These are phyloP conservation scores for Dissostichus mawsoni DNA, from an alignment of 2,113 vertebrate species.

Conservation along the genomic window DNA sequence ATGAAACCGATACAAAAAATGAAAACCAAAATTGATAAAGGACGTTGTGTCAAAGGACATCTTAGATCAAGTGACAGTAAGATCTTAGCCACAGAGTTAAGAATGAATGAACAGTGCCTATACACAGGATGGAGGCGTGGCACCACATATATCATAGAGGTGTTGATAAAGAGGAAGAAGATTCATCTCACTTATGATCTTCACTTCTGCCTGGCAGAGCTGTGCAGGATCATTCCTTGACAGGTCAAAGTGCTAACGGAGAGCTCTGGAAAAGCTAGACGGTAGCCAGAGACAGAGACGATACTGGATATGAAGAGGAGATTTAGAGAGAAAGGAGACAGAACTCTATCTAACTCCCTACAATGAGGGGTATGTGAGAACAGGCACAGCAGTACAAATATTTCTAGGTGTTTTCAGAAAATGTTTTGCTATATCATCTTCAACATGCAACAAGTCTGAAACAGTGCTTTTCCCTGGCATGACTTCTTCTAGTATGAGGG, in stretches of 20 bases:
- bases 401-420: not conserved
- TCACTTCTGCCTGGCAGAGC: slow-evolving; percentile 29
- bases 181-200: slow-evolving; percentile 47
- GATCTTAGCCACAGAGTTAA: not conserved
- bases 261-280: slow-evolving; percentile 38
- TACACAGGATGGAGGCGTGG: slow-evolving; percentile 10
- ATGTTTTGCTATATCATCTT: too few species aligned
- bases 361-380: not conserved
- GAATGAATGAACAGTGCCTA: not conserved
- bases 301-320: slow-evolving; percentile 41
- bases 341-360: not conserved
- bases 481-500: not conserved
- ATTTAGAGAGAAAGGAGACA: slow-evolving; percentile 23
- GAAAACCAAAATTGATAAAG: not conserved
- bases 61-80: not conserved
- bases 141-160: slow-evolving; percentile 14
- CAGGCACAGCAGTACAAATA: slow-evolving; percentile 2
- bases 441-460: not conserved
- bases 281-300: slow-evolving; percentile 33
- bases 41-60: not conserved
- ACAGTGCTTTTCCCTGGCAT: not conserved
- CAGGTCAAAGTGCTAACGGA: slow-evolving; percentile 32
- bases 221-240: slow-evolving; percentile 45
- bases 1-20: not conserved
- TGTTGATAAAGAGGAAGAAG: slow-evolving; percentile 48